Evolutionary conservation across 2,888 invertebrate genomes (phyloP).

Genomic region (Heliconius aoede): DNA sequence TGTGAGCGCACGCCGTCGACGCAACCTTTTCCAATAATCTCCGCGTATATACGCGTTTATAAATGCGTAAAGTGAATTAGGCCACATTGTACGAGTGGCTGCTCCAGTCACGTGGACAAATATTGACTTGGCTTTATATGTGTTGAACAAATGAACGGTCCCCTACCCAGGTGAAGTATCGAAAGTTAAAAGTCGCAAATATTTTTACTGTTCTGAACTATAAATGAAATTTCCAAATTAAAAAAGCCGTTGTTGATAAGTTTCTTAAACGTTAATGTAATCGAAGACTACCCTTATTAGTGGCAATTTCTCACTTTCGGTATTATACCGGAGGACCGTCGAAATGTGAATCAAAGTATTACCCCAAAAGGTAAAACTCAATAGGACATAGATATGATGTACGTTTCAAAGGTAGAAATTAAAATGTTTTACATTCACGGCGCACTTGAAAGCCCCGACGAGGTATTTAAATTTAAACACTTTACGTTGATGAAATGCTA

Average conservation of each 20-base stretch:
- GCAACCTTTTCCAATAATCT: slow-evolving; percentile 30
- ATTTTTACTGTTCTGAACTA: no score
- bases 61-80: slow-evolving; percentile 35
- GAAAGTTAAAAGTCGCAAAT: no score
- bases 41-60: slow-evolving; percentile 1
- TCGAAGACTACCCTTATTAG: no score
- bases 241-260: no score
- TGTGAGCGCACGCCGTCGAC: slow-evolving; percentile 33
- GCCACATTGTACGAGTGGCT: slow-evolving; percentile 24
- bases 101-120: slow-evolving; percentile 2
- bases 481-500: slow-evolving; percentile 15
- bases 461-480: slow-evolving; percentile 6
- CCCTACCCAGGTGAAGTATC: no score
- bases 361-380: neutral
- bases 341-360: slow-evolving; percentile 7
- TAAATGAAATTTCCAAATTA: no score
- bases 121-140: slow-evolving; percentile 6
- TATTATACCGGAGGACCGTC: no score
- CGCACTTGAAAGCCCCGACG: neutral
- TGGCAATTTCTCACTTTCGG: no score
- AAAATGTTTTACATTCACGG: neutral
- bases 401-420: neutral
- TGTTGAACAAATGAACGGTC: neutral
- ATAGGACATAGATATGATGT: neutral
- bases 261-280: no score